Evolutionary conservation across 2,888 invertebrate species (phyloP).

Genomic region (Stramonita haemastoma): DNA sequence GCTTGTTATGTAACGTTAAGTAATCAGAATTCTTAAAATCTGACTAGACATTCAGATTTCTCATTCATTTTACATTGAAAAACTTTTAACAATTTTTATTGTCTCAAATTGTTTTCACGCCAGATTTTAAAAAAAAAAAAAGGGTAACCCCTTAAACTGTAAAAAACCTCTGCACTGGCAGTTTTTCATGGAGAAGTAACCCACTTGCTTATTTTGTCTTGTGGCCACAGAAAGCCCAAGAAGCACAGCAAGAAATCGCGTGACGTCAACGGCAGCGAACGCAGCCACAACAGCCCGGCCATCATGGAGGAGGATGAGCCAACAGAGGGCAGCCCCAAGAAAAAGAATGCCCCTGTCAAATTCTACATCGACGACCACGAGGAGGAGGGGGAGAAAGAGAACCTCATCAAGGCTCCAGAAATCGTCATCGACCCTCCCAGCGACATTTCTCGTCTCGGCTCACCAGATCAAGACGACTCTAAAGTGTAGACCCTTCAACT

Average conservation of each 20-base stretch:
- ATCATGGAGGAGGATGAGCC: constrained; percentile 44
- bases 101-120: too few relatives aligned
- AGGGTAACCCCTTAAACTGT: too few relatives aligned
- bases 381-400: constrained; percentile 57
- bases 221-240: constrained; percentile 46
- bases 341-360: constrained; percentile 60
- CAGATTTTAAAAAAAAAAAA: too few relatives aligned
- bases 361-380: constrained; percentile 69
- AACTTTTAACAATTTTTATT: too few relatives aligned
- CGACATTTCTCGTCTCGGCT: constrained; percentile 44
- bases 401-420: constrained; percentile 59
- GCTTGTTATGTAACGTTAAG: too few relatives aligned
- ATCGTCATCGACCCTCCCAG: constrained; percentile 72
- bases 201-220: constrained; percentile 4
- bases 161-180: too few relatives aligned
- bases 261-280: constrained; percentile 41
- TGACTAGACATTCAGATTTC: too few relatives aligned
- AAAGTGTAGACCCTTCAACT: constrained; percentile 36
- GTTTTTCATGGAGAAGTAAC: not conserved
- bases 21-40: too few relatives aligned
- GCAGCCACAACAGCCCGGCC: constrained; percentile 43
- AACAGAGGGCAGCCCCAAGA: constrained; percentile 42
- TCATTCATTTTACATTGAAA: too few relatives aligned
- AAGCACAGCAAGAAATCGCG: constrained; percentile 49
- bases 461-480: constrained; percentile 38